phyloP scores from a whole-genome alignment of 2,888 invertebrate species.

The Brachyopa scutellaris region DNA sequence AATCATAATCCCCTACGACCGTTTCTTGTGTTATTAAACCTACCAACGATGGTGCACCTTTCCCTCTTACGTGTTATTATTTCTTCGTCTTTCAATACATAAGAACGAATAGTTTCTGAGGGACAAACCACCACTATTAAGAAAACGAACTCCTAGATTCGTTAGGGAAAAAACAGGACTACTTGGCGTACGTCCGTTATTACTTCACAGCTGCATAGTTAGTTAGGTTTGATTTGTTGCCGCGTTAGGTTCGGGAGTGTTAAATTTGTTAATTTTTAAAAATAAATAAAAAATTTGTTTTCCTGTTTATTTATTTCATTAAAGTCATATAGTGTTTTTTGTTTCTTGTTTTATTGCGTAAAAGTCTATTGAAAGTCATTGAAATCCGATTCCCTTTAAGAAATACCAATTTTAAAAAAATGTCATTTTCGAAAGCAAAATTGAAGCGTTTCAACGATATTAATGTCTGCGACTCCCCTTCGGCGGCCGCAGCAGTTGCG shows the following conservation, averaged over 20 bases:
- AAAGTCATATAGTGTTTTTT: not conserved
- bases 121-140: slow-evolving; percentile 42
- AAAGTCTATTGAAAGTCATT: not conserved
- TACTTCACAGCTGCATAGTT: slow-evolving; percentile 21
- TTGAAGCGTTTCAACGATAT: slow-evolving; percentile 81
- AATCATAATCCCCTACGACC: slow-evolving; percentile 50
- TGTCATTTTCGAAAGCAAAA: slow-evolving; percentile 81
- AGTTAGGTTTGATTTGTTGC: slow-evolving; percentile 69
- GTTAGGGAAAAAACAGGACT: slow-evolving; percentile 3
- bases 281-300: slow-evolving; percentile 2
- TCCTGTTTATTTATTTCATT: slow-evolving; percentile 8
- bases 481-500: slow-evolving; percentile 64
- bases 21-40: slow-evolving; percentile 43
- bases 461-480: slow-evolving; percentile 78
- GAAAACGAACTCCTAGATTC: not conserved
- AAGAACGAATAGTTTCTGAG: slow-evolving; percentile 3
- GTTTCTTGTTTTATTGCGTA: not conserved
- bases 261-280: slow-evolving; percentile 38
- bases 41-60: slow-evolving; percentile 63
- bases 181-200: slow-evolving; percentile 3
- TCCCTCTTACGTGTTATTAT: slow-evolving; percentile 39
- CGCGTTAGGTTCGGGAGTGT: slow-evolving; percentile 56
- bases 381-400: too few species aligned
- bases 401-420: slow-evolving; percentile 50
- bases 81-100: slow-evolving; percentile 19